Percentiles rank a stretch among this genome's conserved stretches.
phyloP scores from a whole-genome alignment of 2,113 vertebrate genomes.

The Hippopotamus amphibius region DNA sequence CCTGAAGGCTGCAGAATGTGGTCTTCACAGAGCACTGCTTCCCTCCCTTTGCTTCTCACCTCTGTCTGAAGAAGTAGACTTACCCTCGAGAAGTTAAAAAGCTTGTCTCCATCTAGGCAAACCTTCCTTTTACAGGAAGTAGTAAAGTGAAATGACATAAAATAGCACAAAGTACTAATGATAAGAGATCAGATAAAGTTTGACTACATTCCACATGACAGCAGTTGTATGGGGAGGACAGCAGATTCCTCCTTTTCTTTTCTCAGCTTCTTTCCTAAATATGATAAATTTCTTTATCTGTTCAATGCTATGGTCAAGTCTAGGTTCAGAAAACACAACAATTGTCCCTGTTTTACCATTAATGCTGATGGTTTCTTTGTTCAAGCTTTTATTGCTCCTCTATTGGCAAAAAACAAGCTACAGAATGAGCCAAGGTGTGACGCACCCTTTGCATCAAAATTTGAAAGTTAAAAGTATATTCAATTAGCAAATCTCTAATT shows the following conservation, averaged over 20 bases:
- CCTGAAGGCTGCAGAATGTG: background rate
- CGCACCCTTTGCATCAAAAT: background rate
- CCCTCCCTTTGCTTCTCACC: background rate
- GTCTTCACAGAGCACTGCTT: rapidly evolving
- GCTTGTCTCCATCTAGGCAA: background rate
- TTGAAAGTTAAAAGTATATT: slow-evolving; percentile 25
- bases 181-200: background rate
- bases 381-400: background rate
- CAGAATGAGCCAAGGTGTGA: background rate
- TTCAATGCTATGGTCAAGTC: background rate
- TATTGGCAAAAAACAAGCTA: background rate
- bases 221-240: background rate
- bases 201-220: background rate
- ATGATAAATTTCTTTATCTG: background rate
- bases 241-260: background rate
- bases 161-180: background rate
- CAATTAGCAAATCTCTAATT: background rate
- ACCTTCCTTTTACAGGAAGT: background rate
- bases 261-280: slow-evolving; percentile 11
- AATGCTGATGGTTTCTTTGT: background rate
- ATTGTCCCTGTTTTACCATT: background rate
- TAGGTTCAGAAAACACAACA: background rate
- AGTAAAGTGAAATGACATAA: background rate
- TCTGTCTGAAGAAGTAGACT: background rate
- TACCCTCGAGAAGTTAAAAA: background rate